These are phyloP conservation scores for Eupithecia subumbrata DNA, from an alignment of 2,888 invertebrate genomes.

Conservation along the genomic window DNA sequence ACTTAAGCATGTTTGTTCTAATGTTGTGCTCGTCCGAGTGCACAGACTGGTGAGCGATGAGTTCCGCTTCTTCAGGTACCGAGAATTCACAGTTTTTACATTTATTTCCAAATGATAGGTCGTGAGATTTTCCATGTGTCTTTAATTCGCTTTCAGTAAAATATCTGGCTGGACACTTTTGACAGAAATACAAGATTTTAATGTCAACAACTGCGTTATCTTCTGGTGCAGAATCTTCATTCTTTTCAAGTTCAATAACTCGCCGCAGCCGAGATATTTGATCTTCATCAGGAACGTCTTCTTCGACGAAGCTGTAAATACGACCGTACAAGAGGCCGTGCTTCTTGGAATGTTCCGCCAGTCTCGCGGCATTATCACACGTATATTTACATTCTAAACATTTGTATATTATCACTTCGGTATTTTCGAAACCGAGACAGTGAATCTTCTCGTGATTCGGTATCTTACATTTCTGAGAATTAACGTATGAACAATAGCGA, in stretches of 20 bases:
- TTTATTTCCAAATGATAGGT: constrained; percentile 84
- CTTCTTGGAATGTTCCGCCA: constrained; percentile 89
- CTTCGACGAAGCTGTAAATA: constrained; percentile 88
- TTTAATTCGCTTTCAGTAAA: constrained; percentile 89
- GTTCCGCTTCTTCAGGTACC: constrained; percentile 87
- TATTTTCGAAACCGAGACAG: constrained; percentile 76
- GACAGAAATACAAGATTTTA: constrained; percentile 88
- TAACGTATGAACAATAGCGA: constrained; percentile 92
- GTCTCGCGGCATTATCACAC: constrained; percentile 88
- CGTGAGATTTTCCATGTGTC: constrained; percentile 89
- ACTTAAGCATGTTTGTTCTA: constrained; percentile 87
- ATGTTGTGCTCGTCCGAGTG: constrained; percentile 92
- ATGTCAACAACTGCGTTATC: constrained; percentile 55
- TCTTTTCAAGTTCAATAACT: constrained; percentile 72
- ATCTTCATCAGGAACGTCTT: constrained; percentile 86
- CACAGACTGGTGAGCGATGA: constrained; percentile 88
- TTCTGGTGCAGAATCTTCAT: constrained; percentile 58
- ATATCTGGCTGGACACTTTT: constrained; percentile 93
- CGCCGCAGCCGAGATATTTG: constrained; percentile 81
- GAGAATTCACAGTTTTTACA: constrained; percentile 92
- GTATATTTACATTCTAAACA: constrained; percentile 92
- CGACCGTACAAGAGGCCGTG: constrained; percentile 89
- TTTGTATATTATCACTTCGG: constrained; percentile 82
- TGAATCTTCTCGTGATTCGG: constrained; percentile 94
- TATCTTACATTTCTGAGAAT: constrained; percentile 91